phyloP scores from a whole-genome alignment of 2,113 vertebrate genomes.

The Actenoides lindsayi region DNA sequence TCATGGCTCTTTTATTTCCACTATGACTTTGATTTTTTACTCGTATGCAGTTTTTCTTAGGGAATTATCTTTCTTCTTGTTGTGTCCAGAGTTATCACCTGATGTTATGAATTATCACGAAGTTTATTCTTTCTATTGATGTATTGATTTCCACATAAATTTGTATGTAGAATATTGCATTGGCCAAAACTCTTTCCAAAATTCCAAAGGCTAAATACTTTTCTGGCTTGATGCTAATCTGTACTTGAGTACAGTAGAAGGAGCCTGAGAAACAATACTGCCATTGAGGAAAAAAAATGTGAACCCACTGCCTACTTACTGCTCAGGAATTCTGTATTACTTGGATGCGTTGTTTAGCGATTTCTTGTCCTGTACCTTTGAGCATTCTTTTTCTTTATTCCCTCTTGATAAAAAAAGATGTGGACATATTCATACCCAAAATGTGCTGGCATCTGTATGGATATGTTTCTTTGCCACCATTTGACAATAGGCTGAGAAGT shows the following conservation, averaged over 20 bases:
- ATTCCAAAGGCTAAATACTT: conserved; percentile 31
- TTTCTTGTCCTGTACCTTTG: neutral
- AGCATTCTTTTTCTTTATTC: neutral
- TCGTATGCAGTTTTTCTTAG: neutral
- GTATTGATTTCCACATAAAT: neutral
- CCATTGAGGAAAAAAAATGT: conserved; percentile 27
- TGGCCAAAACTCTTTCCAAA: neutral
- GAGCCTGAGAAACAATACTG: conserved; percentile 36
- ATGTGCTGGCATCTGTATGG: rapidly evolving
- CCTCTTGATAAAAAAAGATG: neutral
- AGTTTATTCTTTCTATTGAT: neutral
- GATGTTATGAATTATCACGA: neutral
- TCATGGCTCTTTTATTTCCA: neutral
- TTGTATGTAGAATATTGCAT: neutral
- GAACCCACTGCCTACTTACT: neutral
- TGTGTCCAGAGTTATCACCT: neutral
- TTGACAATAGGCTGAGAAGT: neutral
- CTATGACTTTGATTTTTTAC: neutral
- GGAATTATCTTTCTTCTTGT: neutral
- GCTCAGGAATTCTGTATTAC: conserved; percentile 22
- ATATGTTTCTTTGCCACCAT: neutral
- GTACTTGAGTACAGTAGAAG: neutral
- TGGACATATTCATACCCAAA: neutral
- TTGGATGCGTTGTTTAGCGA: neutral
- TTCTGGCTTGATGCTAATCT: conserved; percentile 33